Evolutionary conservation across 2,888 invertebrate species (phyloP).

Genomic region (Apodemia hepburni): DNA sequence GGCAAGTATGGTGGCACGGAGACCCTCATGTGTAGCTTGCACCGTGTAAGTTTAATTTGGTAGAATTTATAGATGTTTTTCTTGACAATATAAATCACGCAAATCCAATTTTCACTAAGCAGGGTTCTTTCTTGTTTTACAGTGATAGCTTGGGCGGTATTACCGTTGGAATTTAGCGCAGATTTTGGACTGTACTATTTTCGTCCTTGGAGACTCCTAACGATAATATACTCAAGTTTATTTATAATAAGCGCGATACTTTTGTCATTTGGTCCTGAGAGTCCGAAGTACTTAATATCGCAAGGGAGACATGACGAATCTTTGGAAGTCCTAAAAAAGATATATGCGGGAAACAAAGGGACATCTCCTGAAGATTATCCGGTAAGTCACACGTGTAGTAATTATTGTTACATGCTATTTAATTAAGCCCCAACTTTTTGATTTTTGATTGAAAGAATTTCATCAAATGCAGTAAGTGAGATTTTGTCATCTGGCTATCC

Average conservation of each 20-base stretch:
- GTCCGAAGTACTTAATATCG: constrained; percentile 87
- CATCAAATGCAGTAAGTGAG: no score
- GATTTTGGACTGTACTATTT: constrained; percentile 75
- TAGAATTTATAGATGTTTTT: no score
- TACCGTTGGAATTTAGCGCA: constrained; percentile 77
- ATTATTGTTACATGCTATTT: no score
- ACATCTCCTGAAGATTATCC: constrained; percentile 67
- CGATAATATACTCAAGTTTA: constrained; percentile 81
- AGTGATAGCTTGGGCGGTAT: constrained; percentile 84
- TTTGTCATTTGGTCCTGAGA: constrained; percentile 84
- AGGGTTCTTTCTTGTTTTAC: constrained; percentile 22
- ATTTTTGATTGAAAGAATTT: no score
- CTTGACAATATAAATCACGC: no score
- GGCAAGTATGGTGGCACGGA: no score
- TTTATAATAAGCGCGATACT: constrained; percentile 77
- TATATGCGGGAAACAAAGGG: constrained; percentile 75
- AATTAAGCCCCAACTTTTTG: no score
- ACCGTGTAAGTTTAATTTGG: no score
- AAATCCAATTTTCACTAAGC: no score
- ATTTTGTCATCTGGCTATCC: no score
- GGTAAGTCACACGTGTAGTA: constrained; percentile 43
- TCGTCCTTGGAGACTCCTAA: constrained; percentile 87
- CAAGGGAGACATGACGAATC: constrained; percentile 82
- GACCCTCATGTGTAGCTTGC: no score
- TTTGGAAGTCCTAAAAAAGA: constrained; percentile 78